Evolutionary conservation across 2,113 vertebrate species (phyloP), one percentile per base, ranked within the genome.

Genomic region (Lepisosteus oculatus): DNA sequence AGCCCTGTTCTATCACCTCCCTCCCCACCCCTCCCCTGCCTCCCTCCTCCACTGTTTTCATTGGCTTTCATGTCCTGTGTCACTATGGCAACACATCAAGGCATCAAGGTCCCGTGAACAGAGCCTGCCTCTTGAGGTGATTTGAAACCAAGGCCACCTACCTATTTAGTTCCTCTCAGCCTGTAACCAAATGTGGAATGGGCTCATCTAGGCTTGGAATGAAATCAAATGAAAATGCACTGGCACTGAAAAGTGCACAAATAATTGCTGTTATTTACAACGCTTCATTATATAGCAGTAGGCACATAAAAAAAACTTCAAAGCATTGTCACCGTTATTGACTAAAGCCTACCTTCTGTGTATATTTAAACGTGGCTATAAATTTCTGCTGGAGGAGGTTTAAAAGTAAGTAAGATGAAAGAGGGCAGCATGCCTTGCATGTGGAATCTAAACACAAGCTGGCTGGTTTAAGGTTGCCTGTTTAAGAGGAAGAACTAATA

Each of bases 81-180:
- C 62, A 43, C 70, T 63, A 72, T 72, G 70, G 70, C 70, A 72
- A 51, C 70, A 17, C 42, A 43, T 43, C 61, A 15, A 62, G 47
- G 65, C 70, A 55, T 65, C 29, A 9, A 65, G 51, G 47, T 47
- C 62, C 70, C 65, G 45, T 57, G 55, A 65, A 54, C 62, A 4
- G 54, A 65, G 43, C 62, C 3, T 41, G 45, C 17, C 66, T 41
- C 8, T 11, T 3, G 66, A 15, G 45, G n/a, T 41, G 45, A 7
- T 54, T 55, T 3, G 9, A 68, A 55, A 68, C 47, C 47, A 59
- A 12, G 56, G 11, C n/a, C 56, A 59, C 11, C 9, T 51, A 51
- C 47, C 47, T 51, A 5, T 51, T 5, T 5, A 51, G 9, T 9
- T 51, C 1, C 47, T 6, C 47, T 5, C 47, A 14, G 43, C 64